phyloP scores from a whole-genome alignment of 2,888 invertebrate genomes.

The Marasmarcha lunaedactyla region DNA sequence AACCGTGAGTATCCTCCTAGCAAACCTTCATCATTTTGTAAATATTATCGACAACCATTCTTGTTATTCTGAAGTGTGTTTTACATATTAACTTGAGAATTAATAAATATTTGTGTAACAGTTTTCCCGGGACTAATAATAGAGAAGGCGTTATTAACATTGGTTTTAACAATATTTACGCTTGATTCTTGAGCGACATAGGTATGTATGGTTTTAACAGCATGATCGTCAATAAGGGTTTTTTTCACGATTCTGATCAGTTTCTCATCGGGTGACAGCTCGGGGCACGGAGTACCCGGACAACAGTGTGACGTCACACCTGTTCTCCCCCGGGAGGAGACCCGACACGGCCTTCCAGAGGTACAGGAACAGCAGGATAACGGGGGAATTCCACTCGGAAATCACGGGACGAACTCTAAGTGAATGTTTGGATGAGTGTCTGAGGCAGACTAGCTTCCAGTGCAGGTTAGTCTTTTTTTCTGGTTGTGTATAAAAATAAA shows the following conservation, averaged over 20 bases:
- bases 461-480: constrained; percentile 81
- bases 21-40: no score
- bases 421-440: constrained; percentile 91
- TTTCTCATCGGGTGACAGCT: constrained; percentile 76
- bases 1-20: constrained; percentile 84
- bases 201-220: background rate
- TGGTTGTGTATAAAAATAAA: no score
- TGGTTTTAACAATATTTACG: background rate
- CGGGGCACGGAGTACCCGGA: constrained; percentile 91
- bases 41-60: no score
- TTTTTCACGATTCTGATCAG: constrained; percentile 56
- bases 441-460: constrained; percentile 89
- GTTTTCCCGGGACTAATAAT: no score
- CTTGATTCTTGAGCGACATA: no score
- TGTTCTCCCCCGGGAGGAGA: constrained; percentile 83
- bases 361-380: constrained; percentile 86
- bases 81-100: no score
- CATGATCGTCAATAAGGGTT: background rate
- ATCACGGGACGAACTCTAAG: constrained; percentile 89
- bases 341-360: constrained; percentile 92
- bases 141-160: constrained; percentile 3
- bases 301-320: constrained; percentile 86
- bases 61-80: no score
- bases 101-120: no score
- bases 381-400: constrained; percentile 91